phyloP scores from a whole-genome alignment of 1,140 invertebrate species.

The Orchesella cincta region DNA sequence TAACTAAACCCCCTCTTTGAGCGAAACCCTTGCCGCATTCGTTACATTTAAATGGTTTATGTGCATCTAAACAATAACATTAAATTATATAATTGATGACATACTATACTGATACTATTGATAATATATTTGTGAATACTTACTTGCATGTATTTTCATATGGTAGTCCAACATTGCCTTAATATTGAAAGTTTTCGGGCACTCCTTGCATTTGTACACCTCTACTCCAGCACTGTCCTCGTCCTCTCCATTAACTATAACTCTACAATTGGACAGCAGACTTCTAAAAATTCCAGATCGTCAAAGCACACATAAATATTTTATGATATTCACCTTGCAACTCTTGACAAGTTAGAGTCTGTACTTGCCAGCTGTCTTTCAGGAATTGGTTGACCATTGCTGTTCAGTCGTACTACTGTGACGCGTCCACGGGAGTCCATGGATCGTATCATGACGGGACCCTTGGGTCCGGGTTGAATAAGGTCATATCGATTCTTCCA shows the following conservation, averaged over 20 bases:
- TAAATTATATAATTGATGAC: background rate
- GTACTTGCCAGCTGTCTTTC: slow-evolving; percentile 24
- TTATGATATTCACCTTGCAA: slow-evolving; percentile 13
- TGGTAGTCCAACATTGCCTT: slow-evolving; percentile 41
- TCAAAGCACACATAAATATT: slow-evolving; percentile 1
- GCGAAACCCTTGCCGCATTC: slow-evolving; percentile 62
- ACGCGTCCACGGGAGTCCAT: slow-evolving; percentile 41
- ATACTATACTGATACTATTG: background rate
- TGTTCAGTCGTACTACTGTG: slow-evolving; percentile 37
- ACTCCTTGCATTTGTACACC: slow-evolving; percentile 38
- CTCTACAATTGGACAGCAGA: slow-evolving; percentile 29
- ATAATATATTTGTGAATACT: background rate
- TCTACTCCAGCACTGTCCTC: slow-evolving; percentile 25
- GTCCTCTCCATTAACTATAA: slow-evolving; percentile 17
- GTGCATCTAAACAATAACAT: slow-evolving; percentile 2
- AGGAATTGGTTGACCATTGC: slow-evolving; percentile 34
- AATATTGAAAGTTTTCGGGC: slow-evolving; percentile 36
- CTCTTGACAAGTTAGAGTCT: slow-evolving; percentile 22
- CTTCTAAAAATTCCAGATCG: slow-evolving; percentile 13
- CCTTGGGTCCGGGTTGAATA: slow-evolving; percentile 38
- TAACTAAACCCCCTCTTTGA: slow-evolving; percentile 59
- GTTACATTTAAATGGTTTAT: slow-evolving; percentile 60
- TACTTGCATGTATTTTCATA: slow-evolving; percentile 39
- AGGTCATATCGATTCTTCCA: slow-evolving; percentile 24
- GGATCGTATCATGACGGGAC: slow-evolving; percentile 38